Evolutionary conservation across 1,140 invertebrate genomes (phyloP), one percentile per base, ranked within the genome.

Genomic region (Cyrtorhinus lividipennis): DNA sequence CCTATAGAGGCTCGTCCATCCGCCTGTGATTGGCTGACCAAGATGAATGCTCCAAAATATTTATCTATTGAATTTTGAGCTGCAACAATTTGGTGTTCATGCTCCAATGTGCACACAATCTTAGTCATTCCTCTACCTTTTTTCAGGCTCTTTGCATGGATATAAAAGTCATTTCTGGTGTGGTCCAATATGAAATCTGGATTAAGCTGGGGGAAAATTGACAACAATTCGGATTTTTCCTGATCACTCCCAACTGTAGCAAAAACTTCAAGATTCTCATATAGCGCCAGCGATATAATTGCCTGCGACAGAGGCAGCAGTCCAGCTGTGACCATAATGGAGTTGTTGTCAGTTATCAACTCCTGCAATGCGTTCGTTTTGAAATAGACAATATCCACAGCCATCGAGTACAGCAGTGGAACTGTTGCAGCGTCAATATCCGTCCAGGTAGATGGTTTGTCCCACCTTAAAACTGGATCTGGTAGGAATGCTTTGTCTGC

Each of bases 371-470:
- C n/a, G 24, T 26, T 53, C 12, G 26, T 58, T 22, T 5, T 22
- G 48, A 8, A 53, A 22, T 53, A 53, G 5, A 53, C 8, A 22
- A 8, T 22, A 13, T 5, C 5, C 3, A 20, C 20, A 20, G 48
- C 48, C 20, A 66, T 63, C 15, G 63, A 46, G 62, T 75, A 75
- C n/a, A 72, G 62, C 2, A 74, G 59, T 30, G 81, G 81, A 15
- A 84, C 76, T 5, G 80, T 80, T 1, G 76, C 78, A 30, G 81
- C 82, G 59, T 83, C 78, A 61, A 77, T 76, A 15, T 81, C 66
- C 8, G 70, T 75, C 81, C 80, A 83, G 2, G 67, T 64, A 0
- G 73, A 67, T 2, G 81, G 81, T 56, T 83, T 70, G 26, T 72
- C 62, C 80, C 80, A 81, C n/a, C 38, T 30, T 23, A 68, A 61